phyloP scores from a whole-genome alignment of 2,888 invertebrate species.

The Polietes domitor region DNA sequence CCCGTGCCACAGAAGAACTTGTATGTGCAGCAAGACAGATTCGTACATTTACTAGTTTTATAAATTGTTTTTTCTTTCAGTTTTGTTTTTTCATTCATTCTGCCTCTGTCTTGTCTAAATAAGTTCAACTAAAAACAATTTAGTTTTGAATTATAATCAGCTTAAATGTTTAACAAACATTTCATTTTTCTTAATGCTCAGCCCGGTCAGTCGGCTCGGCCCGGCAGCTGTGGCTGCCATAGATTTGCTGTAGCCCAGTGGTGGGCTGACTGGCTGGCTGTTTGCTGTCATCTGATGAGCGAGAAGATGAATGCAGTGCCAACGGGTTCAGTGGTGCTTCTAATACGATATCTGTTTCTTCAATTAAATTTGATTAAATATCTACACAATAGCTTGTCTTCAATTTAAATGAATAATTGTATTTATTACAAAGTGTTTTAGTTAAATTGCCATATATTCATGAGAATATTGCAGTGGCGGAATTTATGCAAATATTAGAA shows the following conservation, averaged over 20 bases:
- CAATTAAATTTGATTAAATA: background rate
- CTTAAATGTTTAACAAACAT: conserved; percentile 35
- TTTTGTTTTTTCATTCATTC: too few relatives aligned
- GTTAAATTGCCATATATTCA: too few relatives aligned
- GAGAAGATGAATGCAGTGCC: conserved; percentile 13
- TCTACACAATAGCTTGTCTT: conserved; percentile 36
- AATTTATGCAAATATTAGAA: too few relatives aligned
- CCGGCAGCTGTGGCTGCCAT: background rate
- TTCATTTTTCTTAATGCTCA: conserved; percentile 7
- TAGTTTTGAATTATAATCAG: conserved; percentile 43
- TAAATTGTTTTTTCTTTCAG: background rate
- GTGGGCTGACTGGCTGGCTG: background rate
- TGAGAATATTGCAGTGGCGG: too few relatives aligned
- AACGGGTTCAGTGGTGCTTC: conserved; percentile 3
- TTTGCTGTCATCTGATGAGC: background rate
- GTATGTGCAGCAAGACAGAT: background rate
- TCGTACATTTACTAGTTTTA: background rate
- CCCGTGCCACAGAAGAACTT: background rate
- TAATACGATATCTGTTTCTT: background rate
- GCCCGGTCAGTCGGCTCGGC: background rate
- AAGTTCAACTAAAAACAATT: conserved; percentile 14
- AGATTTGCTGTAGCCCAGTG: background rate
- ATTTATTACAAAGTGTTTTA: background rate
- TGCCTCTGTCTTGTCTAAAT: background rate
- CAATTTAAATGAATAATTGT: background rate